Base-by-base conservation (phyloP, 2,888 invertebrate species). In the Balanococcus diminutus region DNA sequence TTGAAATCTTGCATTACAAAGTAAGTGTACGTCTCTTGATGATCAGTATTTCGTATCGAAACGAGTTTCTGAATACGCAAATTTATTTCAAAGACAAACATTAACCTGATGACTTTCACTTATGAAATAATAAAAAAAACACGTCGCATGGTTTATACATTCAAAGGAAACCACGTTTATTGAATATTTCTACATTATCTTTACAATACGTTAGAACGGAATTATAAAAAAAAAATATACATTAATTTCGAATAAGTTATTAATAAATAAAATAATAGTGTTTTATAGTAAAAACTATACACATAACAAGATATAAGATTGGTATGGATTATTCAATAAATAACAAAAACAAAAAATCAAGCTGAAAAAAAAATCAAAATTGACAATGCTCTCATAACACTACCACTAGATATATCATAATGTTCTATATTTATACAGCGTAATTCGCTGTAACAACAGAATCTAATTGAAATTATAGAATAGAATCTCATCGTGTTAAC, bases 321-420 rank as follows among this genome's bases (percentile, higher is more conserved):
- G 75, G 75, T 79, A 79, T 19, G 11, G 19, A 79, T 79, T 79
- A 79, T 32, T 79, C 75, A 79, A 79, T 79, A 79, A 36, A 79
- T 79, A 79, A 79, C 75, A 79, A 79, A 79, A 51, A 82, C 32
- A 82, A 31, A n/a, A 56, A 82, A 22, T 39, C 51, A 82, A 82
- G 56, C 51, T n/a, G 31, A 25, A 82, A 51, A 51, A 81, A 82
- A 31, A 82, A 82, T 82, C 51, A 28, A 46, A 82, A 82, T 82
- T 82, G 56, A 51, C 56, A 81, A 46, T 28, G n/a, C 56, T 51
- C 28, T 28, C 25, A 42, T 36, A 81, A 39, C 25, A 46, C 67
- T 67, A 67, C 67, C 28, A 25, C 75, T 31, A n/a, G n/a, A n/a
- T n/a, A n/a, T n/a, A n/a, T n/a, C n/a, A 28, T 82, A 82, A 31